Conservation (phyloP, 1,140 invertebrate genomes). For the Planococcus citri region DNA sequence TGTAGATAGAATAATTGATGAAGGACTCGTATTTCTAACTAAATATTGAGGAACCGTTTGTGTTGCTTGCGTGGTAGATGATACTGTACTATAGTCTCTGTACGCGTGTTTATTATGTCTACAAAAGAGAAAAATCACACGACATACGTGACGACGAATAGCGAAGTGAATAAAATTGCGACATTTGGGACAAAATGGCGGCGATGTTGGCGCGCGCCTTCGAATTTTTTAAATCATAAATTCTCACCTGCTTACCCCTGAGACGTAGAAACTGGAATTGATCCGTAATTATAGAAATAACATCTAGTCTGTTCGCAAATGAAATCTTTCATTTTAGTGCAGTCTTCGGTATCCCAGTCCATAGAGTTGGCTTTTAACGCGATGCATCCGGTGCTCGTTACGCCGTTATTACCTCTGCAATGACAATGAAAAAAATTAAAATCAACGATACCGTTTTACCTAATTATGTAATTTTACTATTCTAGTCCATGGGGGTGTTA, state of each 20-base stretch:
- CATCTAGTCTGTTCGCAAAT: constrained; percentile 78
- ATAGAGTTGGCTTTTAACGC: constrained; percentile 57
- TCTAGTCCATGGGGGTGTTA: not conserved
- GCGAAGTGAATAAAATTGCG: not conserved
- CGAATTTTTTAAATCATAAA: constrained; percentile 5
- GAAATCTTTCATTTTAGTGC: constrained; percentile 69
- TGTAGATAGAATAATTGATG: constrained; percentile 38
- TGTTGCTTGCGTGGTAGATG: constrained; percentile 32
- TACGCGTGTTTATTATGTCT: not conserved
- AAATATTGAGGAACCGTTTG: constrained; percentile 30
- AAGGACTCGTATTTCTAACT: constrained; percentile 30
- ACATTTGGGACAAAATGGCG: too few species aligned
- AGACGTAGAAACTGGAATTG: constrained; percentile 70
- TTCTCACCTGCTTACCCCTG: constrained; percentile 70
- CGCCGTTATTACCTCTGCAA: constrained; percentile 45
- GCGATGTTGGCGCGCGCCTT: not conserved
- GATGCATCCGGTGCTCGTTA: constrained; percentile 55
- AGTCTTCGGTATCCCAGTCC: constrained; percentile 67
- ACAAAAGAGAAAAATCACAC: not conserved
- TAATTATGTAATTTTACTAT: too few species aligned
- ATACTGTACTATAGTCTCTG: constrained; percentile 1
- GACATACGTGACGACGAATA: not conserved
- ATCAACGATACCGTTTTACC: not conserved
- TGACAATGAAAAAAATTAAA: not conserved
- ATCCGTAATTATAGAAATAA: constrained; percentile 82